Base-by-base conservation (phyloP, 92 coral and sea anemone species). In the Plumapathes pennacea region DNA sequence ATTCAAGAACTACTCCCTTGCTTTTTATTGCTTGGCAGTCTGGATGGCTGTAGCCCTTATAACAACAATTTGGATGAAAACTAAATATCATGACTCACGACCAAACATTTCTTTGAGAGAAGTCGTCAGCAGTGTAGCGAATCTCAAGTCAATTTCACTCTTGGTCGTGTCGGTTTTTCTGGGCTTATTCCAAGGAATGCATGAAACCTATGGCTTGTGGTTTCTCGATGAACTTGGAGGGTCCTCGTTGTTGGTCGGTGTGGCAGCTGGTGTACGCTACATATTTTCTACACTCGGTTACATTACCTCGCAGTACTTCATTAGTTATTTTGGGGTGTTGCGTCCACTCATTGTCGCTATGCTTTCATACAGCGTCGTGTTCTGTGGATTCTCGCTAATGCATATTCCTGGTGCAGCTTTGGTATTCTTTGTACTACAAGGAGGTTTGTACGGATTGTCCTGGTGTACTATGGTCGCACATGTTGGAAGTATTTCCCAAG, bases 151-250 rank as follows among this genome's bases (percentile, higher is more conserved):
- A n/a, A n/a, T n/a, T n/a, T n/a, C n/a, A n/a, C n/a, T n/a, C n/a
- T n/a, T n/a, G n/a, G 26, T 51, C 12, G 17, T 48, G 1, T 31
- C 60, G 2, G 33, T 55, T 4, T 19, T 38, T 31, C n/a, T 77
- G 9, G 84, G 77, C 2, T 4, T 77, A 12, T 47, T 77, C 1
- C 27, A 50, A 8, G 77, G 84, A 4, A 41, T 77, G 10, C 72
- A 70, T 11, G 60, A 67, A 68, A 25, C 29, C 36, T 78, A 69
- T 10, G 78, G 78, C 1, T 46, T 65, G 30, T 78, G 85, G 85
- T 69, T 69, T 20, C 25, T 78, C 4, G 85, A 78, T 62, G 78
- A 78, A 24, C 78, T 78, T 15, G 85, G 85, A 1, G 69, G 72
- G 0, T 28, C 60, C 25, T 54, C 85, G 5, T 50, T 42, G 19